Evolutionary conservation across 2,113 vertebrate genomes (phyloP), one percentile per base, ranked within the genome.

Genomic region (Daboia siamensis): DNA sequence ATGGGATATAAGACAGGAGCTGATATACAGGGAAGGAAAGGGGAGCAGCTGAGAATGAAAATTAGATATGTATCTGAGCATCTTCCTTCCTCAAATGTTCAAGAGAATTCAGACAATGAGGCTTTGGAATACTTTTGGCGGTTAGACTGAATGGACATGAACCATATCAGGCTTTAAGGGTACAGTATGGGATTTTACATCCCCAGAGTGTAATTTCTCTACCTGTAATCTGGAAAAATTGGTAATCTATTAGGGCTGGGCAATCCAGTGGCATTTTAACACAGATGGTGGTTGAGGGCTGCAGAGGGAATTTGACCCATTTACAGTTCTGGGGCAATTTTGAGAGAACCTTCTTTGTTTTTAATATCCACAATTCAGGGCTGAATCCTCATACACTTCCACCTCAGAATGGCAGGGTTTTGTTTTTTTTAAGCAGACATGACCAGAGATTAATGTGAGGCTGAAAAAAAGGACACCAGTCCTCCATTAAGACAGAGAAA

Each of bases 1-100:
- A 55, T 33, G 64, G 21, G 48, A 84, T 10, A 51, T 69, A 93
- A 57, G 64, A 84, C 29, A 69, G 23, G 61, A 55, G 64, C 44
- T 48, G 90, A 88, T 84, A 88, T 39, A 56, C 54, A 84, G 64
- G 90, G 52, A 91, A 88, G 64, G 15, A 33, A 46, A 84, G 59
- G 48, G 1, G 7, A 88, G 15, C 93, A 57, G 89, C 51, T 93
- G 89, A 4, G 57, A 87, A 87, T 87, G 89, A 93, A 87, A 74
- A 91, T 29, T 24, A 80, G 39, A 74, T n/a, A 33, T 24, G n/a
- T 46, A 91, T 48, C 59, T 7, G 3, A 29, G 29, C 17, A 33
- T 29, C 59, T 61, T n/a, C 26, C 15, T 9, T 26, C 46, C 46
- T 29, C 24, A 61, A 33, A 61, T 86, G 21, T 74, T 86, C 48